A percentile compares a stretch with the other conserved stretches of the same genome.
Evolutionary conservation across 2,888 invertebrate genomes (phyloP).

Genomic region (Selenia dentaria): DNA sequence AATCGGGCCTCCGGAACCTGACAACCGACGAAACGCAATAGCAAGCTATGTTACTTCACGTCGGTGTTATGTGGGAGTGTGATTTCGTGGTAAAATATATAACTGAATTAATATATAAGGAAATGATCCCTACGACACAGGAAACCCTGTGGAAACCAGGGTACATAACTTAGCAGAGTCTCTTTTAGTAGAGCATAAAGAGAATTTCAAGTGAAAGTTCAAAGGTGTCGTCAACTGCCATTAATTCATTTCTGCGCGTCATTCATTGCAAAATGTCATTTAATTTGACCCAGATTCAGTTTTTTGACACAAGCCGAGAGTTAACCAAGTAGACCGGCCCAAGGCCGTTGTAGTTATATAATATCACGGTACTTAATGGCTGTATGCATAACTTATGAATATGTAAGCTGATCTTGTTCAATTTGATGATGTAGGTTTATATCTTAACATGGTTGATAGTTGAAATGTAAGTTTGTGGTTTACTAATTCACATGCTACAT

Average conservation of each 20-base stretch:
- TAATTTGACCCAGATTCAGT: conserved; percentile 20
- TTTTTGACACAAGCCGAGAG: conserved; percentile 22
- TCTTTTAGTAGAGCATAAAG: background rate
- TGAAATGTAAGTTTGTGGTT: too few species aligned
- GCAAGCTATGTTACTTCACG: too few species aligned
- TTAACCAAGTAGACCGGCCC: conserved; percentile 11
- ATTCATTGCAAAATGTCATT: conserved; percentile 24
- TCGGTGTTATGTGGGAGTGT: too few species aligned
- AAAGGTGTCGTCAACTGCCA: conserved; percentile 17
- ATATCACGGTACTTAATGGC: conserved; percentile 1
- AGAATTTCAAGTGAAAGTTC: conserved; percentile 10
- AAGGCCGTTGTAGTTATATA: conserved; percentile 20
- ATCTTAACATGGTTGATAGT: too few species aligned
- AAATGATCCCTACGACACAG: too few species aligned
- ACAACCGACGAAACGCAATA: too few species aligned
- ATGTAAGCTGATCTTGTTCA: background rate
- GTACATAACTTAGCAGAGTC: too few species aligned
- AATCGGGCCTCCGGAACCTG: too few species aligned
- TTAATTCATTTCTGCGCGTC: conserved; percentile 18
- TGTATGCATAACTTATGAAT: conserved; percentile 8
- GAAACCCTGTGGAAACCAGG: too few species aligned
- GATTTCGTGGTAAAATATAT: too few species aligned
- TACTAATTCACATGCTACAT: too few species aligned
- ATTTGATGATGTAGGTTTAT: background rate
- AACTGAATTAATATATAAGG: too few species aligned